phyloP scores from a whole-genome alignment of 1,140 invertebrate genomes.

The Drosophila orosa region DNA sequence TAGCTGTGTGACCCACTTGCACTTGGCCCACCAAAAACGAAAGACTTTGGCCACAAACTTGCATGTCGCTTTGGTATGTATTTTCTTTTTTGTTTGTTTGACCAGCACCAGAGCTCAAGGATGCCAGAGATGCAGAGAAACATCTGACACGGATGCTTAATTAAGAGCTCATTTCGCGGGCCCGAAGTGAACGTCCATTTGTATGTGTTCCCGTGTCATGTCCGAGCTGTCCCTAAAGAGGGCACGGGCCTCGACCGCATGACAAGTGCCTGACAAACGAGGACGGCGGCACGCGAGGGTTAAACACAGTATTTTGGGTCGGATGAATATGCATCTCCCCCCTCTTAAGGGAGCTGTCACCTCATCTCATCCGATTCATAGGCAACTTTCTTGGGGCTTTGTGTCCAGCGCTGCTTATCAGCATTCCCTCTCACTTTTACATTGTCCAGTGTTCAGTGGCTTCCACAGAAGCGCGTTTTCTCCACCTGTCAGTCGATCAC shows the following conservation, averaged over 20 bases:
- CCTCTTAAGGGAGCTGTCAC: conserved; percentile 15
- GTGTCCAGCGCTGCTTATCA: conserved; percentile 22
- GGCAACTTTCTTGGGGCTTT: conserved; percentile 38
- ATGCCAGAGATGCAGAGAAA: conserved; percentile 48
- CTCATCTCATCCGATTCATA: conserved; percentile 22
- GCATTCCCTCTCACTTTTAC: conserved; percentile 61
- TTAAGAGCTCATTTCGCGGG: conserved; percentile 73
- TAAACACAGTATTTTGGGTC: conserved; percentile 14
- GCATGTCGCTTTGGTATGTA: conserved; percentile 47
- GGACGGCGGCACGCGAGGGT: conserved; percentile 25
- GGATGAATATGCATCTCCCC: conserved; percentile 35
- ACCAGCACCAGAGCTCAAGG: conserved; percentile 40
- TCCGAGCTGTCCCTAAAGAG: conserved; percentile 37
- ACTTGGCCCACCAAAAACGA: conserved; percentile 59
- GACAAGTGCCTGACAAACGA: conserved; percentile 49
- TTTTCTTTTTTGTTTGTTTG: conserved; percentile 39
- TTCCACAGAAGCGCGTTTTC: conserved; percentile 32
- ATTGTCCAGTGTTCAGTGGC: conserved; percentile 17
- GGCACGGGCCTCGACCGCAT: conserved; percentile 7
- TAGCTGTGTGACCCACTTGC: conserved; percentile 67
- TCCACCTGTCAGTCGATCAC: conserved; percentile 33
- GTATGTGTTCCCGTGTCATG: conserved; percentile 45
- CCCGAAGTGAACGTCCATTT: conserved; percentile 58
- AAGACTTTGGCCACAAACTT: conserved; percentile 72
- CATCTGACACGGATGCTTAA: conserved; percentile 74